Percentiles rank a stretch among this genome's conserved stretches.
Conservation (phyloP, 2,888 invertebrate species). For the Girardia tigrina region DNA sequence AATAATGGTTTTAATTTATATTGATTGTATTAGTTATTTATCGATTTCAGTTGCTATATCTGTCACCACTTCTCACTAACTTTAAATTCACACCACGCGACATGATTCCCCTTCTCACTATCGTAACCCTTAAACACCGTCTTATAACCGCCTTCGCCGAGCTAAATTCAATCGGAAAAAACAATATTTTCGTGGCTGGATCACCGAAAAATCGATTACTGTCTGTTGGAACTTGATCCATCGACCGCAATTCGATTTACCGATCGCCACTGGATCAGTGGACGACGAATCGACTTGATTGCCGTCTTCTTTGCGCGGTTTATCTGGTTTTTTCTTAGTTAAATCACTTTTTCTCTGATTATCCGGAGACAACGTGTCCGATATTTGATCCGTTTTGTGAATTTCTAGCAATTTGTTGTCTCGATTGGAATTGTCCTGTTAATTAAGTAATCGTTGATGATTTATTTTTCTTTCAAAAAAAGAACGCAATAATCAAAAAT, state of each 20-base stretch:
- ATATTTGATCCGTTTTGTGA: neutral
- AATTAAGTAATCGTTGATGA: no score
- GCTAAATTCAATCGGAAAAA: neutral
- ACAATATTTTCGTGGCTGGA: no score
- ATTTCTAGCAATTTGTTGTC: neutral
- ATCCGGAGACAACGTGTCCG: neutral
- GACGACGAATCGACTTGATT: neutral
- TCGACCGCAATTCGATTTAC: neutral
- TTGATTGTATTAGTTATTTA: no score
- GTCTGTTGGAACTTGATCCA: neutral
- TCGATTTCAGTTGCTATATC: no score
- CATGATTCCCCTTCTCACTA: slow-evolving; percentile 84
- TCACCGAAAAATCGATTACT: neutral
- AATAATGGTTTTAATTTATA: no score
- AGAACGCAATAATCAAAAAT: no score
- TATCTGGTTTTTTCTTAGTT: neutral
- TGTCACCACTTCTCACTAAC: slow-evolving; percentile 71
- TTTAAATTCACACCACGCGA: slow-evolving; percentile 91
- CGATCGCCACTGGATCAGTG: neutral
- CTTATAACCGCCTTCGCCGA: slow-evolving; percentile 82
- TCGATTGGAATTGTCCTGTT: neutral
- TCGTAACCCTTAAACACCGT: slow-evolving; percentile 88
- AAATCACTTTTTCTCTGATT: neutral
- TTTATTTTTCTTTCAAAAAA: no score
- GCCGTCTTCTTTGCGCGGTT: neutral